Evolutionary conservation across 2,888 invertebrate species (phyloP).

Genomic region (Papilio elwesi): DNA sequence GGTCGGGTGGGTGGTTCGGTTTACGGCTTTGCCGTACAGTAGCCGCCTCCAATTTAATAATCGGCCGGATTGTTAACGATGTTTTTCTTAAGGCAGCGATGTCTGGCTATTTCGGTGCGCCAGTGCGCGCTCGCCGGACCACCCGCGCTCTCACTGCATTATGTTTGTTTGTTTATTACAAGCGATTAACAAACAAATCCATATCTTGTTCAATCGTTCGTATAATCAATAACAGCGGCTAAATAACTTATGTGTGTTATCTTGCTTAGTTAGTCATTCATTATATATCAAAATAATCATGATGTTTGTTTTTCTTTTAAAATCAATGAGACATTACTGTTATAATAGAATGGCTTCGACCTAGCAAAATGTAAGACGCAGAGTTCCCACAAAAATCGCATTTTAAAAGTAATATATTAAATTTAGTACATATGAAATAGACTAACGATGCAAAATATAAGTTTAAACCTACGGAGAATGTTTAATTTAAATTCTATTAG

Average conservation of each 20-base stretch:
- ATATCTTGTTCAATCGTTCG: constrained; percentile 52
- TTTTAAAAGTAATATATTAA: too few relatives aligned
- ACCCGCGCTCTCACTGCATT: constrained; percentile 61
- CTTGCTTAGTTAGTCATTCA: too few relatives aligned
- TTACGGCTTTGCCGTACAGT: constrained; percentile 68
- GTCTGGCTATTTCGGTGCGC: constrained; percentile 73
- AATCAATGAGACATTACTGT: too few relatives aligned
- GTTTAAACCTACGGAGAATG: constrained; percentile 38
- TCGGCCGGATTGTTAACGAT: constrained; percentile 74
- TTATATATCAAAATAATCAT: too few relatives aligned
- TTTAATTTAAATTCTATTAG: constrained; percentile 42
- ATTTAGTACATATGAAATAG: too few relatives aligned
- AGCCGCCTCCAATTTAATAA: constrained; percentile 80
- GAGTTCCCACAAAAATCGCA: too few relatives aligned
- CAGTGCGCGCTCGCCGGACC: constrained; percentile 63
- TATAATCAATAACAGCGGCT: constrained; percentile 42
- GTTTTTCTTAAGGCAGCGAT: constrained; percentile 77
- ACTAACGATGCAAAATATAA: constrained; percentile 30
- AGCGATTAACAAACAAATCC: constrained; percentile 42
- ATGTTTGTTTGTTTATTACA: constrained; percentile 43
- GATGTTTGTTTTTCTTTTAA: too few relatives aligned
- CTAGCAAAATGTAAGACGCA: too few relatives aligned
- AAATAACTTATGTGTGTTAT: background rate
- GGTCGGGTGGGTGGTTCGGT: constrained; percentile 74
- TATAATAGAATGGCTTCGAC: too few relatives aligned